Base-by-base conservation (phyloP, 2,888 invertebrate genomes). In the Acleris emargana region DNA sequence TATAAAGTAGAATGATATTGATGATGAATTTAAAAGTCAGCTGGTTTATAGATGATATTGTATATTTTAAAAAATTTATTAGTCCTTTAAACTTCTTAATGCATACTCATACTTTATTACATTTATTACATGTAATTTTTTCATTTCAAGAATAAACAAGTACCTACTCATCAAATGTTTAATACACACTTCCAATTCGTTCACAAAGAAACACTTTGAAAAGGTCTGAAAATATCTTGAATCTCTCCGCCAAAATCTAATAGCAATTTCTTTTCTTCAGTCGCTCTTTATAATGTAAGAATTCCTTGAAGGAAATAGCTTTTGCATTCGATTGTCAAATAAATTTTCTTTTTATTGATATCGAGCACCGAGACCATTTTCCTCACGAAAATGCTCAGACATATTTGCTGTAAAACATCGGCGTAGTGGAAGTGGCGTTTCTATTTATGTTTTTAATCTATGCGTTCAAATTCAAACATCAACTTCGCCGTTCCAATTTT, bases 401-500 rank as follows among this genome's bases (percentile, higher is more conserved):
- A 13, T 57, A 57, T 9, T 16, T 22, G 42, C 16, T 55, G 17
- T 25, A 16, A 57, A 45, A 22, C 45, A 5, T 11, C 13, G 4
- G 13, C 38, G 9, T 1, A 13, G 38, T 9, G 5, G 0, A 16
- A 28, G 58, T 52, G 42, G 53, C 59, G 17, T 7, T 38, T 58
- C 47, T 63, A 58, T 68, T 43, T 28, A 11, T 45, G n/a, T 53
- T 22, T 43, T 57, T 9, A 50, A 62, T 59, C 47, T 32, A 54
- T 52, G 55, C 32, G 68, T 69, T 62, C 28, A 73, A 73, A 68
- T 70, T 59, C 45, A 54, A 72, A 71, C 66, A 62, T 52, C 58
- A 66, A 62, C 54, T 64, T 45, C 16, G 50, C 17, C 22, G 32
- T 28, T 54, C 9, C 7, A 61, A 58, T 28, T 58, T 57, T 52